Percentiles rank a stretch among this genome's conserved stretches.
These are phyloP conservation scores for Eulemur macaco DNA, from an alignment of 2,113 vertebrate species.

Conservation along the genomic window DNA sequence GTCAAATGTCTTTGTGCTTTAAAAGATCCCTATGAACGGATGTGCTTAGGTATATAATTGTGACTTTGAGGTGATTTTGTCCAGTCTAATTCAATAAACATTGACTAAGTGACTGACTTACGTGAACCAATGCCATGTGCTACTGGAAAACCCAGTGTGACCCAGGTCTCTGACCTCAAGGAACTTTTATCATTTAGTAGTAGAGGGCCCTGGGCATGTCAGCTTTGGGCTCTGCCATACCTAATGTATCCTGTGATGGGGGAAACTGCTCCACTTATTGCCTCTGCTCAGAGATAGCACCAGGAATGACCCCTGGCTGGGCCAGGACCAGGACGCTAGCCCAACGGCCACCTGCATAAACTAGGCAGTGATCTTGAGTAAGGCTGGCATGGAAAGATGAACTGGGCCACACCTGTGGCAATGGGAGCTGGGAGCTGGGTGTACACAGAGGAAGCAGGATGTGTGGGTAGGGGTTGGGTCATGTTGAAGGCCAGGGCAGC, in stretches of 20 bases:
- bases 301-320: background rate
- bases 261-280: background rate
- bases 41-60: background rate
- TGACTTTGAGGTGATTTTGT: background rate
- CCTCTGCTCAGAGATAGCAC: background rate
- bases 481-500: background rate
- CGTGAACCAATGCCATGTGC: background rate
- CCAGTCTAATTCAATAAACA: background rate
- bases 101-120: background rate
- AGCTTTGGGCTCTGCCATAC: background rate
- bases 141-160: background rate
- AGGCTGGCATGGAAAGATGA: background rate
- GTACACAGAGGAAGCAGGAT: background rate
- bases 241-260: background rate
- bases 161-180: background rate
- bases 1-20: constrained; percentile 36
- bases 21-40: background rate
- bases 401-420: background rate
- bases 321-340: background rate
- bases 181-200: background rate
- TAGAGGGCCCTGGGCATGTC: background rate
- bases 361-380: background rate
- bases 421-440: background rate
- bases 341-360: background rate
- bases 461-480: background rate